Base-by-base conservation (phyloP, 2,888 invertebrate genomes). In the Agrypnus murinus region DNA sequence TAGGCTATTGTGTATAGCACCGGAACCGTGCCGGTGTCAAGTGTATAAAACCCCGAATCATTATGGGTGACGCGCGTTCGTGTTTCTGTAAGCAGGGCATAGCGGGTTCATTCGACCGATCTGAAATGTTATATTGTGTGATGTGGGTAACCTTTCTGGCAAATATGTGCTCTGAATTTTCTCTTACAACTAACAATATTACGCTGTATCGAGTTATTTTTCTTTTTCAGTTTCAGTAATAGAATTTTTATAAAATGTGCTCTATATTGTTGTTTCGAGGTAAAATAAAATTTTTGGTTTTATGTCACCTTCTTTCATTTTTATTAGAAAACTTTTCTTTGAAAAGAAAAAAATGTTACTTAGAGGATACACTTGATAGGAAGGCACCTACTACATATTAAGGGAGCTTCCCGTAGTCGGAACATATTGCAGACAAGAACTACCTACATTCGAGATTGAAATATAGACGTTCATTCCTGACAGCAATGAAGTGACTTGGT, bases 101-200 rank as follows among this genome's bases (percentile, higher is more conserved):
- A 62, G 65, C 60, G 46, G 50, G 58, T 65, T 71, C 62, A 66
- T 65, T 66, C 62, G 63, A 66, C 66, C 71, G 66, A 60, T 65
- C 65, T 60, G 65, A 65, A 70, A 70, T 65, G 65, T 55, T 70
- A 65, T 70, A 70, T 70, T 70, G 65, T 70, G 60, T 65, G 70
- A 70, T 65, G 60, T 65, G 65, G 70, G 70, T 70, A 64, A 70
- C 70, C 53, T 70, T 70, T 70, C 55, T 55, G 32, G 36, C 53
- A 70, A 70, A 65, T 66, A 71, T 66, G 71, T 71, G 71, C 53
- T 48, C 46, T 46, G 65, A 71, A 71, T 71, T 65, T 48, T 43
- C 67, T 55, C 46, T n/a, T 62, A 55, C 40, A 14, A 46, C 48
- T 59, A 48, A 59, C 66, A 48, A 59, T 59, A 59, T 66, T 59